Base-by-base conservation (phyloP, 92 coral and sea anemone species). In the Diadumene lineata region DNA sequence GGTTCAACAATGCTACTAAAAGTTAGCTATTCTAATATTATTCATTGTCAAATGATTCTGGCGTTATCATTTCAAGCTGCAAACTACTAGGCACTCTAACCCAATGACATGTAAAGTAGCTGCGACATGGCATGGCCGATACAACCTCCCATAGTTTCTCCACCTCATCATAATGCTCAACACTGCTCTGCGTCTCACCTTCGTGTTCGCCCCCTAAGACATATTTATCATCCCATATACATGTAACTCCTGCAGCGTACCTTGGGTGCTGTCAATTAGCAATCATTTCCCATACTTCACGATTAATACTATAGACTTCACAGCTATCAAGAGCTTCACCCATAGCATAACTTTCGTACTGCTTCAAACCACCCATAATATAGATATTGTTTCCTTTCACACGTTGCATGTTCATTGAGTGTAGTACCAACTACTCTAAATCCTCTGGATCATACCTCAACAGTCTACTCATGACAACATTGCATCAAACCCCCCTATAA, bases 71-170 rank as follows among this genome's bases (percentile, higher is more conserved):
- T 1, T 71, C 77, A 2, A 71, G 43, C 61, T 56, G 1, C 11
- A 30, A 29, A 26, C 24, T 53, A 16, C 10, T 23, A 53, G 78
- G 78, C 61, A 73, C 58, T 10, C 78, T 44, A 26, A 73, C 48
- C 78, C 78, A 73, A 29, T 73, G 60, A 57, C 78, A 73, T 26
- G 67, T 43, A 56, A 73, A 73, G 61, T 73, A 55, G 25, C 78
- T 73, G 9, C 68, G 58, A 31, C 67, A 56, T 18, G 78, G 78
- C 78, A 73, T 73, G 28, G 67, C 17, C 1, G 33, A 29, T 0
- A 73, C 27, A 22, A 55, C 78, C 29, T 67, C 56, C 78, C 78
- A 73, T 1, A 33, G 24, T 21, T 56, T 31, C 16, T 73, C 43
- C 13, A 27, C 61, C 43, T 56, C 24, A 73, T 73, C 31, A 46